Evolutionary conservation across 2,113 vertebrate species (phyloP), one percentile per base, ranked within the genome.

Genomic region (Podocnemis expansa): DNA sequence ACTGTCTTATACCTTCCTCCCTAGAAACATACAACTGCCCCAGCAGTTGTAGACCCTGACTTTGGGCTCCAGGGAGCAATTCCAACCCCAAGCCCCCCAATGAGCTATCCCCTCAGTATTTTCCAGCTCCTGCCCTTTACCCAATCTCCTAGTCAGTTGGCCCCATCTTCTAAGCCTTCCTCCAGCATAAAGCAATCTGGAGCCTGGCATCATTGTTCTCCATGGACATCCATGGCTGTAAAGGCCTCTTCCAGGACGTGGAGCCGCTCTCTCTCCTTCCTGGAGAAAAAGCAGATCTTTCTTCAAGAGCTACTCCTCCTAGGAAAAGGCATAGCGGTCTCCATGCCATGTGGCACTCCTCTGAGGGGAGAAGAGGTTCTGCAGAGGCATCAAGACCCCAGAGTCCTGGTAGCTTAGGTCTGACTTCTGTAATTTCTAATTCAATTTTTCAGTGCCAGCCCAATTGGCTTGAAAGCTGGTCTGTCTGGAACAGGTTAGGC

Each of bases 401-500:
- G 3, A 7, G 1, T 67, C 34, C 82, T 49, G 25, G 3, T 21
- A 34, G 51, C 82, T 31, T 75, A 12, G 0, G n/a, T 21, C 54
- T 56, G 14, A 43, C 45, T 3, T 24, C 70, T 60, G 13, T 3
- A 1, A 29, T 54, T 80, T 17, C 47, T 24, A n/a, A 49, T 70
- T 27, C 58, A 38, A 63, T 5, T 78, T 85, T 54, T 34, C 45
- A 38, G 29, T 13, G 22, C 27, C 19, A 78, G 76, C 5, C 0
- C 34, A 17, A 6, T 1, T 10, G 25, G 19, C 79, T 0, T 10
- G 0, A 0, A 0, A 27, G 21, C 27, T 0, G 0, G 25, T 81
- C 54, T 2, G 0, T 63, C 8, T 1, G 52, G 80, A 52, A 56
- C 80, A 58, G 38, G 38, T 56, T 43, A 56, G 14, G 52, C 38